Percentiles rank a stretch among this genome's conserved stretches.
Conservation (phyloP, 2,797 vertebrate species). For the Enteromius mattozi region DNA sequence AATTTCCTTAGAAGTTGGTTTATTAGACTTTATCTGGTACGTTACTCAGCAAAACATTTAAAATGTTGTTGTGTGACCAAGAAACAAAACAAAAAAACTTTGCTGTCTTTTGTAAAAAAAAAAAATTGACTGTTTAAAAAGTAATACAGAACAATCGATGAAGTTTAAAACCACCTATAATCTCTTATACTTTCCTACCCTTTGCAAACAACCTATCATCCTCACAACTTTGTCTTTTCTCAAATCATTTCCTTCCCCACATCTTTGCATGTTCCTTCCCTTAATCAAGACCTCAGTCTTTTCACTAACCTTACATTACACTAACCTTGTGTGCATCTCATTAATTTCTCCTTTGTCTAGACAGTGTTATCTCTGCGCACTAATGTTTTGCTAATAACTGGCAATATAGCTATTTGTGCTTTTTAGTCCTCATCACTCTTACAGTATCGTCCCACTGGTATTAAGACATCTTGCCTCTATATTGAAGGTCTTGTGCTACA, state of each 20-base stretch:
- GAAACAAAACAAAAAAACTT: background rate
- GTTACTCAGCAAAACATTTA: conserved; percentile 8
- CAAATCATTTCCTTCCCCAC: background rate
- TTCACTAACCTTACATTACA: background rate
- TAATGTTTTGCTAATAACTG: conserved; percentile 9
- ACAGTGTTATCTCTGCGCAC: conserved; percentile 27
- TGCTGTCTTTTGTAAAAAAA: background rate
- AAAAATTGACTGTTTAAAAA: conserved; percentile 47
- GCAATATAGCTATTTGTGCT: conserved; percentile 16
- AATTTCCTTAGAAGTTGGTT: background rate
- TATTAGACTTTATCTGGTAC: conserved; percentile 22
- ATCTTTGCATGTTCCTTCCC: conserved; percentile 8
- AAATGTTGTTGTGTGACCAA: conserved; percentile 6
- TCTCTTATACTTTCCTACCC: background rate
- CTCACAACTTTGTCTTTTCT: background rate
- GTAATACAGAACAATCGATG: conserved; percentile 16
- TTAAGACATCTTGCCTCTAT: background rate
- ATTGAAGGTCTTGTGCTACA: conserved; percentile 17
- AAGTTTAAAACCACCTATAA: conserved; percentile 39
- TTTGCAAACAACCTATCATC: background rate
- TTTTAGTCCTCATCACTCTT: background rate
- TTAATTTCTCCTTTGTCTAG: background rate
- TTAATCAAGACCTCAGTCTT: conserved; percentile 5
- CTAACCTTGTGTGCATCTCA: background rate
- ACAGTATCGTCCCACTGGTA: background rate